Evolutionary conservation across 2,113 vertebrate genomes (phyloP), one percentile per base, ranked within the genome.

Genomic region (Elephas maximus): DNA sequence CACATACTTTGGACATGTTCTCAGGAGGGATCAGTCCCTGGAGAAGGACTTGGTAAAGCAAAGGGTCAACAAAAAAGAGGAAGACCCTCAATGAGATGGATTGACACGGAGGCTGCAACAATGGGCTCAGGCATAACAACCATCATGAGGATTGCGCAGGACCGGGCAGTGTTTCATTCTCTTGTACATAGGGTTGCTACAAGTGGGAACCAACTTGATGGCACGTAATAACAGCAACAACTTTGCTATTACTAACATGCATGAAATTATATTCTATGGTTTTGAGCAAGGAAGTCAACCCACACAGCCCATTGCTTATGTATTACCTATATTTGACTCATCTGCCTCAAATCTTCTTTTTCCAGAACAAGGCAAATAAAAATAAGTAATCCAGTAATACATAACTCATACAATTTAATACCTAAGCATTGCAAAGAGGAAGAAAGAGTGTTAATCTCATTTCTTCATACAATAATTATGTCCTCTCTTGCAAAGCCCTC

Each of bases 371-470:
- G 57, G 41, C 8, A 94, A 79, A 45, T 81, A 84, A 37, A 24
- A 93, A 91, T 37, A 69, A 89, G 69, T 53, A 89, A 88, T 45
- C 26, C 57, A 69, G 11, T 24, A 83, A 89, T 73, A 51, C 1
- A 69, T 86, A 76, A 84, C 88, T 86, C 69, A 86, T 71, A 57
- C 26, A 95, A 51, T 41, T 93, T 74, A 88, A 45, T 93, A 17
- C 15, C 12, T 57, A 92, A 94, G 48, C 90, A 73, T 71, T 51
- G 15, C 33, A 90, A 88, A 83, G 76, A 62, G 94, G 63, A 95
- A 81, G 23, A 86, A 88, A 92, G 89, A 91, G 69, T 74, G 20
- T 20, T 63, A 51, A 94, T 96, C 94, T 77, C n/a, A 88, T 96
- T 93, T 93, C 57, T 94, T 94, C 63, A 86, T 85, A 10, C 74